Evolutionary conservation across 1,140 invertebrate species (phyloP).

Genomic region (Lepidurus packardi): DNA sequence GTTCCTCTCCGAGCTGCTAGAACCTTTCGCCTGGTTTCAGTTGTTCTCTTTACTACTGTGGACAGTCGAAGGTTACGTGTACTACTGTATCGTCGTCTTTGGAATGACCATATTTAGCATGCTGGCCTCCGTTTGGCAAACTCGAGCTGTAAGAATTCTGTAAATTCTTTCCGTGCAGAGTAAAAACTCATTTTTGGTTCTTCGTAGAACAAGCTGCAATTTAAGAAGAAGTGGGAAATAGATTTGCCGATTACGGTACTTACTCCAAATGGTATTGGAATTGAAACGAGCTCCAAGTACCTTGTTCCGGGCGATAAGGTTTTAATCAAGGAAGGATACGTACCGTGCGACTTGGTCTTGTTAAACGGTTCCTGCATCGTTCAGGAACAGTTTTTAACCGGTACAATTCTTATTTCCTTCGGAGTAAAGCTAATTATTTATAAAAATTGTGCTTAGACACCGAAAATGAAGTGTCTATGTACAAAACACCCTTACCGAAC

Average conservation of each 20-base stretch:
- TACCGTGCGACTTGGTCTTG: not conserved
- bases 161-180: not conserved
- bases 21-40: constrained; percentile 2
- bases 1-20: not conserved
- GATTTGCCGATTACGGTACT: not conserved
- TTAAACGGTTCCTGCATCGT: not conserved
- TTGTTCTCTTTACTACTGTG: not conserved
- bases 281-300: not conserved
- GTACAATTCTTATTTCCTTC: not conserved
- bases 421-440: no score
- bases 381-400: not conserved
- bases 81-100: not conserved
- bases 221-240: not conserved
- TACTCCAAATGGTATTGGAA: not conserved
- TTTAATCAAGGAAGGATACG: not conserved
- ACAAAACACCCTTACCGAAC: not conserved
- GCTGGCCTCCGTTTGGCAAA: not conserved
- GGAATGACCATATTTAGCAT: not conserved
- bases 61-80: not conserved
- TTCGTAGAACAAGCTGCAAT: not conserved
- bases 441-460: not conserved
- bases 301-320: constrained; percentile 5
- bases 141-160: not conserved
- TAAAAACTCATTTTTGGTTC: not conserved
- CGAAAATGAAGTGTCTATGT: not conserved